These are phyloP conservation scores for Babyrousa celebensis DNA, from an alignment of 2,797 vertebrate species.

Conservation along the genomic window DNA sequence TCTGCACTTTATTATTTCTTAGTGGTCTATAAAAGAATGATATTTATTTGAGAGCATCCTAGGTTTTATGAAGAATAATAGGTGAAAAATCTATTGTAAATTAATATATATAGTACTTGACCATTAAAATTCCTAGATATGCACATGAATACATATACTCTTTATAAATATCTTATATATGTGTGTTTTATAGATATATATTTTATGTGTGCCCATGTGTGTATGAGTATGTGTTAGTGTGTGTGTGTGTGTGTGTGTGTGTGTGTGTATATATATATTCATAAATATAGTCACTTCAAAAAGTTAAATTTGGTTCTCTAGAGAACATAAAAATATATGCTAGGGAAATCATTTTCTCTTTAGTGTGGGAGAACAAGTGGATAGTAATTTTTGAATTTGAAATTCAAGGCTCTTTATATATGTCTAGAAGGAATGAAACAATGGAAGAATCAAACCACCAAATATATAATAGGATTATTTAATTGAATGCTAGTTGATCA, in stretches of 20 bases:
- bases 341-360: conserved; percentile 18
- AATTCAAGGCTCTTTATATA: neutral
- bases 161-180: neutral
- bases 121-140: conserved; percentile 37
- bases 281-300: neutral
- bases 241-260: neutral
- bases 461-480: neutral
- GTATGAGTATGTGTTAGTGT: no score
- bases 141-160: neutral
- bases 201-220: neutral
- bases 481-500: neutral
- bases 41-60: neutral
- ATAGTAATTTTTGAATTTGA: neutral
- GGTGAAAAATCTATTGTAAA: conserved; percentile 11
- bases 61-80: neutral
- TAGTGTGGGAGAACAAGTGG: neutral
- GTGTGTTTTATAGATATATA: neutral
- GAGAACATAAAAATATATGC: neutral
- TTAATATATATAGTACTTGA: neutral
- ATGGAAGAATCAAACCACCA: neutral
- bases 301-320: neutral
- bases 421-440: neutral
- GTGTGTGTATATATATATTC: accelerated
- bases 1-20: neutral
- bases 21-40: neutral